Evolutionary conservation across 2,113 vertebrate genomes (phyloP), one percentile per base, ranked within the genome.

Genomic region (Anoura caudifer): DNA sequence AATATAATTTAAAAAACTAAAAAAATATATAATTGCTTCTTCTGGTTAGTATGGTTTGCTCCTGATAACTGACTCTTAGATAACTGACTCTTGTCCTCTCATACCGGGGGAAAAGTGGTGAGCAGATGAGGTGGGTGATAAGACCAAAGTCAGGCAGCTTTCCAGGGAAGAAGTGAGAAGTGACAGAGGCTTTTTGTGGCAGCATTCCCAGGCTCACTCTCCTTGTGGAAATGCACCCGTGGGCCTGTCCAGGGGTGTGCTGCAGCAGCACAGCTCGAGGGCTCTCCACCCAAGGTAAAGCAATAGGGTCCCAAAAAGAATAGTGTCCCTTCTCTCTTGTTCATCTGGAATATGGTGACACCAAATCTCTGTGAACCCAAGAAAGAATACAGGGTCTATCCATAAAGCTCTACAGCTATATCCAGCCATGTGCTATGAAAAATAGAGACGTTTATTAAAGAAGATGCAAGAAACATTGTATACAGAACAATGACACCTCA

Each of bases 181-280:
- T 7, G 36, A 69, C 81, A 63, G 0, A 52, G 56, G 31, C 17
- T 38, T 31, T 72, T 26, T 65, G 14, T 16, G 45, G 26, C n/a
- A 38, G 1, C 0, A 1, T 17, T 22, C 50, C 33, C 1, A 0
- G 4, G 61, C 26, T 81, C 33, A 1, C 31, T 26, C 16, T 69
- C 31, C 31, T 43, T 36, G 36, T 67, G 4, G 56, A 61, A 52
- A 69, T 20, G 28, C 8, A 41, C 5, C 28, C 43, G 1, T 15
- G 7, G 41, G 16, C n/a, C n/a, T 41, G 33, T n/a, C 5, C 41
- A 1, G 19, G 2, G 69, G 22, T 61, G 19, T 28, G 75, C 41
- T 19, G 5, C 1, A 8, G 33, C 20, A 59, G 28, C 31, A 22
- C 4, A 12, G 9, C 24, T 16, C 36, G 12, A 2, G 20, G 45